Evolutionary conservation across 2,888 invertebrate genomes (phyloP).

Genomic region (Caenorhabditis becei): DNA sequence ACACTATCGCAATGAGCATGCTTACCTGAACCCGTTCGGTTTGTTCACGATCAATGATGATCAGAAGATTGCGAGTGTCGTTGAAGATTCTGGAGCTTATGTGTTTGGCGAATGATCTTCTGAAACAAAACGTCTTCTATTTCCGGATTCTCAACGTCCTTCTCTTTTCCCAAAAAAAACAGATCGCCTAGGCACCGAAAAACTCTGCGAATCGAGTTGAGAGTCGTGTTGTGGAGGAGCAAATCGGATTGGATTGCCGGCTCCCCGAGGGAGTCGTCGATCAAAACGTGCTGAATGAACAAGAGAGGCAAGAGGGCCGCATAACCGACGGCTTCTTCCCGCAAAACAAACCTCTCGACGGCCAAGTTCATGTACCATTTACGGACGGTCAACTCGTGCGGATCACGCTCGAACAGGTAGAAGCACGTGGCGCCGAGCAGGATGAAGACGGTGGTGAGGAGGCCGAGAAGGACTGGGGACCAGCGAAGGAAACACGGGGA

Average conservation of each 20-base stretch:
- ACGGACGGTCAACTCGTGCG: conserved; percentile 68
- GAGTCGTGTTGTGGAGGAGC: conserved; percentile 16
- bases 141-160: too few species aligned
- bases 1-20: background rate
- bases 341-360: conserved; percentile 69
- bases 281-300: conserved; percentile 56
- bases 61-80: conserved; percentile 77
- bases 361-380: conserved; percentile 72
- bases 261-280: conserved; percentile 50
- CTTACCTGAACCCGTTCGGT: conserved; percentile 76
- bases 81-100: conserved; percentile 78
- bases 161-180: conserved; percentile 26
- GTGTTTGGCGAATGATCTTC: conserved; percentile 72
- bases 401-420: conserved; percentile 71
- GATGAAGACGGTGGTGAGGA: conserved; percentile 68
- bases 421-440: conserved; percentile 76
- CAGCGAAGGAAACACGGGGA: conserved; percentile 54
- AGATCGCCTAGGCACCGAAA: conserved; percentile 41
- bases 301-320: background rate
- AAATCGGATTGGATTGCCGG: conserved; percentile 42
- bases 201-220: conserved; percentile 48
- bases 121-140: conserved; percentile 21
- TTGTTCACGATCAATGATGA: conserved; percentile 78
- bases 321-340: background rate
- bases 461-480: conserved; percentile 51